Evolutionary conservation across 2,797 vertebrate genomes (phyloP), one percentile per base, ranked within the genome.

Genomic region (Tapirus indicus): DNA sequence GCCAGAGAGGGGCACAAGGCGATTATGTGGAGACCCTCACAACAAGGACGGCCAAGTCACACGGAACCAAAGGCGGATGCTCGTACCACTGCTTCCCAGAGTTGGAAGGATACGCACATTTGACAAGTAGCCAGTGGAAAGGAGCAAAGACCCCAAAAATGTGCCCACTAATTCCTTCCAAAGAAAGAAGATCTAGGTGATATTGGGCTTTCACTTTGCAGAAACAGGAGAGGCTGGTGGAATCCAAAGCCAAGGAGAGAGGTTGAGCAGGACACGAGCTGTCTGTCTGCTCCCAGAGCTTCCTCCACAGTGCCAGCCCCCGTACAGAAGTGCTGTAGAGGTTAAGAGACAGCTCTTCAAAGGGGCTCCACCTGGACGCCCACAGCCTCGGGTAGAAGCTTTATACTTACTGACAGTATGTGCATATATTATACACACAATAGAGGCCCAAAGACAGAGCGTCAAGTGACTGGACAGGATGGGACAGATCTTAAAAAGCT

Each of bases 151-250:
- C 64, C 49, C 32, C 54, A 1, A 18, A 5, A 62, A 25, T 1
- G 23, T 5, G 23, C 54, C 64, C 49, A 7, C 7, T 2, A 38
- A 16, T 29, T 23, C 49, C 13, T 56, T 56, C 54, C 66, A 35
- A 38, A 58, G 32, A 62, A 29, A 71, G 58, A 20, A 54, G 60
- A 29, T 10, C 2, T 4, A 9, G 85, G 47, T 6, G 88, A 25
- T 0, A 3, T 27, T 13, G 64, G 7, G 20, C 49, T 38, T 44
- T 4, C 8, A 62, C 69, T n/a, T 5, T 27, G 49, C n/a, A 16
- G 68, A 35, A 5, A 1, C 1, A 0, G 21, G 52, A 21, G 6
- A 2, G 2, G 4, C 29, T 1, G 12, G 41, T 0, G 4, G 62
- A 41, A 79, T 3, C 32, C 72, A 21, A 16, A 32, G 35, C 41